phyloP scores from a whole-genome alignment of 2,113 vertebrate species.

The Morone saxatilis region DNA sequence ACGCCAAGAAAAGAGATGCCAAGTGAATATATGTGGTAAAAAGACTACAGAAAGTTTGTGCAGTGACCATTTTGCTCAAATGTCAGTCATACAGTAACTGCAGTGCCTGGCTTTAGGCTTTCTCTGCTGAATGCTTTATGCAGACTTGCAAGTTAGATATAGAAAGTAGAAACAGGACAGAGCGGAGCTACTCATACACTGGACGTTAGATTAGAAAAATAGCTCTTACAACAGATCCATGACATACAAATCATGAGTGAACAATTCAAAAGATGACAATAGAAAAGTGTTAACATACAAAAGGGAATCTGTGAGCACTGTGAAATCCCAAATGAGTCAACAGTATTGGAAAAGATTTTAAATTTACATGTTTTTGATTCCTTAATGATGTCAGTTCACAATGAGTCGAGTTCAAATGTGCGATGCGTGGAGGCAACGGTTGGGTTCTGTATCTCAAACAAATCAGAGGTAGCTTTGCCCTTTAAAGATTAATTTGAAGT shows the following conservation, averaged over 20 bases:
- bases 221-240: conserved; percentile 60
- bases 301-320: conserved; percentile 37
- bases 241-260: conserved; percentile 13
- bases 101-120: background rate
- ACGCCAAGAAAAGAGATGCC: conserved; percentile 17
- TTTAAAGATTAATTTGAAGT: conserved; percentile 30
- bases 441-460: conserved; percentile 2
- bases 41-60: conserved; percentile 16
- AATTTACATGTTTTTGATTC: background rate
- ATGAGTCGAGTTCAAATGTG: conserved; percentile 19
- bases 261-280: conserved; percentile 44
- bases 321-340: conserved; percentile 29
- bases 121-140: background rate
- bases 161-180: conserved; percentile 43
- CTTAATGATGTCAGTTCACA: conserved; percentile 22
- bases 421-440: conserved; percentile 1
- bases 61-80: conserved; percentile 22
- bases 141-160: background rate
- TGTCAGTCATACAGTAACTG: conserved; percentile 17
- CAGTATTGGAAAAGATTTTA: background rate
- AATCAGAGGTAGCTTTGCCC: conserved; percentile 64
- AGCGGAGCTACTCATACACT: conserved; percentile 24
- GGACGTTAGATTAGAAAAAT: conserved; percentile 72
- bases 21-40: conserved; percentile 12
- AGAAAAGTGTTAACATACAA: conserved; percentile 66